Evolutionary conservation across 2,797 vertebrate genomes (phyloP), one percentile per base, ranked within the genome.

Genomic region (Microctenopoma steveboyesi): DNA sequence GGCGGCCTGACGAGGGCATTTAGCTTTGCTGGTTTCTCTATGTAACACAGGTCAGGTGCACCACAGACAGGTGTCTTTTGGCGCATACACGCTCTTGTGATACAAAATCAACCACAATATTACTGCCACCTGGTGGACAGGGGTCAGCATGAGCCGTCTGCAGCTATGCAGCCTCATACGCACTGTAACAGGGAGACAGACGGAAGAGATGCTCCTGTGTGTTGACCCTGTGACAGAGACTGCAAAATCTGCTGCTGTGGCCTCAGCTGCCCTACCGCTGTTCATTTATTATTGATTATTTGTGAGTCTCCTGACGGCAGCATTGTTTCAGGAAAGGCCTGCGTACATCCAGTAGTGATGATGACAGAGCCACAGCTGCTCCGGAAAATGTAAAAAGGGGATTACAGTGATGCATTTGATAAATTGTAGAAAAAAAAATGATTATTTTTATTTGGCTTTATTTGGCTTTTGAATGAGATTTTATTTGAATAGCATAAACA

Each of bases 11-110:
- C 0, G 28, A 68, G 61, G 74, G 50, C 58, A 4, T 65, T 27
- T 42, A 49, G 54, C 57, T 57, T 73, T 46, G 13, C 51, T 61
- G 69, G 49, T 72, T 56, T 75, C 53, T 69, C 64, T 15, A 43
- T 56, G 53, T 62, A 53, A 60, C 28, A 5, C 8, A 7, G 7
- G 59, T 39, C 2, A 49, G 42, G 65, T 72, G 52, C 37, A 50
- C 46, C 11, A 25, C 66, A 78, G 58, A 67, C 68, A 65, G 54
- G 42, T 46, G 55, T 56, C 64, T 28, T 25, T 58, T 27, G 61
- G 55, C 15, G 18, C 43, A 46, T 22, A 47, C 7, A 4, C 51
- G 9, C 61, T 54, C 52, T 62, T 43, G 47, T 60, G 50, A n/a
- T 63, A 58, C 25, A 25, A 0, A 39, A 11, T 11, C 8, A 39